Base-by-base conservation (phyloP, 2,888 invertebrate species). In the Tuta absoluta region DNA sequence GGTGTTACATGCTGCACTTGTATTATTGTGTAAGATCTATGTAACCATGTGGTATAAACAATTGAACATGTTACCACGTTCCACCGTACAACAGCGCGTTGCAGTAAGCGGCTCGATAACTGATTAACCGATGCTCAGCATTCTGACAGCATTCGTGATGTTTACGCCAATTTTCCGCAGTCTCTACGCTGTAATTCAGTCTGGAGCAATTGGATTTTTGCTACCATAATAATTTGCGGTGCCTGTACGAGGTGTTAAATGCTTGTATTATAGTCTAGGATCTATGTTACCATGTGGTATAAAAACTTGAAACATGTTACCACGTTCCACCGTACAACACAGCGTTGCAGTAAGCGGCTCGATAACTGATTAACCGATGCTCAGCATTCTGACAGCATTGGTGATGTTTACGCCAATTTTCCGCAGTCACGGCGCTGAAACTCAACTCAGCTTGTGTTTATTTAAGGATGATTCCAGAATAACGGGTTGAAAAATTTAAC, bases 81-180 rank as follows among this genome's bases (percentile, higher is more conserved):
- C 5, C 28, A 28, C 28, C 2, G 28, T 28, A 28, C 28, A 28
- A 4, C 28, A 28, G 28, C 5, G 28, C 5, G 5, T 28, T 28
- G 28, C 41, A 41, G 41, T 56, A 33, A 33, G 14, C 28, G n/a
- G 33, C 33, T 28, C 58, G 38, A 38, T 58, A 19, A 12, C 58
- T 58, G 37, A 58, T 58, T 58, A 57, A 58, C 58, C 23, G 56
- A 56, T 23, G 24, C 28, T 56, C 56, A 28, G 23, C 19, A 51
- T 51, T 51, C 51, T 56, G 28, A 33, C 58, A 14, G 58, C 38
- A 38, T 38, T 19, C 21, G 37, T 38, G 12, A 38, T 38, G 38
- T 58, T 58, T 56, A 56, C 56, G 56, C 33, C 56, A 56, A 56
- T 56, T 56, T 58, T 58, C 58, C 11, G 37, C 57, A 38, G n/a